phyloP scores from a whole-genome alignment of 2,113 vertebrate genomes.

The Larimichthys crocea region DNA sequence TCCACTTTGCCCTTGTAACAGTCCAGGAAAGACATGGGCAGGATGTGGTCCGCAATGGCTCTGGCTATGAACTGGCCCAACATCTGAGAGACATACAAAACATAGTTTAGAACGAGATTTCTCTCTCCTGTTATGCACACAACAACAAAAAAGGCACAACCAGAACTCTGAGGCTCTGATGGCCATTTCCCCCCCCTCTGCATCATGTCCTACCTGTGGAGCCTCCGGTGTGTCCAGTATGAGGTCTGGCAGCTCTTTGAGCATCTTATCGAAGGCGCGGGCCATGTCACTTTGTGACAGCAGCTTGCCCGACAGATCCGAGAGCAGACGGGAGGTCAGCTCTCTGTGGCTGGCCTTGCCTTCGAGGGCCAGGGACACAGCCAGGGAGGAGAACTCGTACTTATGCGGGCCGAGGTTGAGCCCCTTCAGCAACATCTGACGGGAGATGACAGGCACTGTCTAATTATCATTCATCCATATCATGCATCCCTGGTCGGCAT shows the following conservation, averaged over 20 bases:
- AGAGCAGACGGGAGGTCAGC: constrained; percentile 89
- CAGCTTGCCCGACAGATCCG: constrained; percentile 85
- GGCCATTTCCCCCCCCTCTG: too few relatives aligned
- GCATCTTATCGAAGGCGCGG: constrained; percentile 86
- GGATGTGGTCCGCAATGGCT: constrained; percentile 89
- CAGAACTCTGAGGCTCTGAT: background rate
- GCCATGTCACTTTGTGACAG: constrained; percentile 85
- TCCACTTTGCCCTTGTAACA: constrained; percentile 90
- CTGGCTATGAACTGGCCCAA: constrained; percentile 91
- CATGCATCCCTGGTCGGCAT: background rate
- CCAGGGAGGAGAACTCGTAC: constrained; percentile 86
- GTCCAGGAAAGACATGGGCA: constrained; percentile 87
- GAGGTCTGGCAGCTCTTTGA: constrained; percentile 88
- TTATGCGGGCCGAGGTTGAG: constrained; percentile 86
- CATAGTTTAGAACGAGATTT: background rate
- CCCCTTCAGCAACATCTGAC: constrained; percentile 86
- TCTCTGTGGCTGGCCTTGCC: constrained; percentile 91
- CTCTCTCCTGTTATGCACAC: too few relatives aligned
- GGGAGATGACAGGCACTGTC: too few relatives aligned
- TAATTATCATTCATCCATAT: background rate
- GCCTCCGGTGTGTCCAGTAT: constrained; percentile 91
- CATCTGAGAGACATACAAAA: constrained; percentile 81
- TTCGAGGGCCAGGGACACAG: constrained; percentile 88
- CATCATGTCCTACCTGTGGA: constrained; percentile 82
- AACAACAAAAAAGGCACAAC: background rate